phyloP scores from a whole-genome alignment of 2,888 invertebrate species.

The Cepaea hortensis region DNA sequence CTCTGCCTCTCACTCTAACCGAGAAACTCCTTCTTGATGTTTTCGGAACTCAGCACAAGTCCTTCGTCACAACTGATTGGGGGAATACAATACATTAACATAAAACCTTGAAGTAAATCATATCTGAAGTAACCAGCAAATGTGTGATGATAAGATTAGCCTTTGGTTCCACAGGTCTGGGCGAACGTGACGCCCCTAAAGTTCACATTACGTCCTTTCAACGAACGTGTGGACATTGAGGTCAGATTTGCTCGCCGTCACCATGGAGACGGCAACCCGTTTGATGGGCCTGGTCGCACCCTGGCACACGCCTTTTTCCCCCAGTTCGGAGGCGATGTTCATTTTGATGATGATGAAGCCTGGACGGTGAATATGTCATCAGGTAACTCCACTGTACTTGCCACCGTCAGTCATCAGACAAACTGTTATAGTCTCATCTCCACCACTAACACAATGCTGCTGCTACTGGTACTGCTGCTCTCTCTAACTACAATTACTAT shows the following conservation, averaged over 20 bases:
- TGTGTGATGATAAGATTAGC: no score
- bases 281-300: conserved; percentile 92
- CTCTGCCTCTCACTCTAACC: no score
- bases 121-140: no score
- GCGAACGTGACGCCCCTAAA: conserved; percentile 79
- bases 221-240: conserved; percentile 78
- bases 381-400: conserved; percentile 52
- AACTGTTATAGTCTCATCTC: no score
- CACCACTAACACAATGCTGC: no score
- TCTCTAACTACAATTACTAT: neutral
- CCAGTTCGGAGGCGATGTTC: conserved; percentile 95
- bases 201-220: conserved; percentile 58
- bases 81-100: no score
- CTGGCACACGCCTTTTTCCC: conserved; percentile 98
- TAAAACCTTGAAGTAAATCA: no score
- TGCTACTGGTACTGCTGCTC: no score
- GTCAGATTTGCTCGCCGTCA: conserved; percentile 87
- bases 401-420: no score
- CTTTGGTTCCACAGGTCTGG: conserved; percentile 80
- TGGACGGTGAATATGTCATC: conserved; percentile 84
- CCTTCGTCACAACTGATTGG: no score
- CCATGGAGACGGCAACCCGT: conserved; percentile 96
- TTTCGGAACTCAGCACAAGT: no score
- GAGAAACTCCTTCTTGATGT: no score
- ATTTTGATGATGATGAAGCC: conserved; percentile 95